Evolutionary conservation across 2,797 vertebrate species (phyloP), one percentile per base, ranked within the genome.

Genomic region (Leuciscus waleckii): DNA sequence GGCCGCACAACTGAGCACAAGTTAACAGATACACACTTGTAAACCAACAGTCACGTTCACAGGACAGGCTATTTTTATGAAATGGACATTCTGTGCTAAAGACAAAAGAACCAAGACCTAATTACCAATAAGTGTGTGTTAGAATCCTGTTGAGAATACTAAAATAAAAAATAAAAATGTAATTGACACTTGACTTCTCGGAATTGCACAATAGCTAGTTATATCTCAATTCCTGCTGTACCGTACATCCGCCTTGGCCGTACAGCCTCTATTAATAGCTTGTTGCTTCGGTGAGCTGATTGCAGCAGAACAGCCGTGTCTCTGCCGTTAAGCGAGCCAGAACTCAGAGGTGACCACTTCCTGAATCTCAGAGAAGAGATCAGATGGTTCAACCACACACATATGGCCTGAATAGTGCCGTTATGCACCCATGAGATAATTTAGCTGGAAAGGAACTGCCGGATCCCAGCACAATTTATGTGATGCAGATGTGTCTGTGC

Each of bases 51-150:
- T 75, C 41, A 83, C 3, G 1, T 41, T 41, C 9, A 1, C 37
- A 32, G 29, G 41, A 63, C 29, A 43, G 81, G 83, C 71, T 87
- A 83, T 81, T 81, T 86, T 88, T 76, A 81, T 63, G 41, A 82
- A 85, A 87, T 26, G 46, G 85, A 79, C 16, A 32, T 79, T 56
- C 81, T 68, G 75, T 78, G 74, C 29, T 78, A 46, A 85, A 81
- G 76, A 65, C 26, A 76, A 23, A 80, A 26, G 81, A 61, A 84
- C 41, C 41, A 81, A 67, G 58, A 54, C 56, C 68, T 85, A 88
- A 88, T 87, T 87, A 79, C 58, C 35, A 26, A 56, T 2, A 7
- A 58, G 29, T 54, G 9, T 6, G 16, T 21, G 32, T 69, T 39
- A 39, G 23, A 54, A 17, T 61, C 23, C 26, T 13, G 51, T n/a